phyloP scores from a whole-genome alignment of 2,888 invertebrate species.

The Drosophila sordidula region DNA sequence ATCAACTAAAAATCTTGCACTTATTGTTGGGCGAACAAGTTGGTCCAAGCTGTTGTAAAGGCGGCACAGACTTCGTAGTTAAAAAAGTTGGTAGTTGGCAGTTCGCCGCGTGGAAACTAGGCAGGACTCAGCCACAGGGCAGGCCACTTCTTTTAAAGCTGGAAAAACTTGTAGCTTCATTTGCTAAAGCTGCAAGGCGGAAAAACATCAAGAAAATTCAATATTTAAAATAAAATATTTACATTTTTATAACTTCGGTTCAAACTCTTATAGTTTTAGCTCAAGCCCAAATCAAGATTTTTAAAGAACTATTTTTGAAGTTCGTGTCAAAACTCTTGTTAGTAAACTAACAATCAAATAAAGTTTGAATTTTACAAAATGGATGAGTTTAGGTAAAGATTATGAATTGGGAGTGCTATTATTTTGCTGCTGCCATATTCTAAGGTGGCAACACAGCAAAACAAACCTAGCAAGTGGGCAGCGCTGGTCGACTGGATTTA shows the following conservation, averaged over 20 bases:
- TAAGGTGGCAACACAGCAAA: too few species aligned
- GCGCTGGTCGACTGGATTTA: too few species aligned
- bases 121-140: not conserved
- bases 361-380: not conserved
- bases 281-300: too few species aligned
- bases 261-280: too few species aligned
- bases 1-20: constrained; percentile 29
- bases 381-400: too few species aligned
- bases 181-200: not conserved
- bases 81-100: constrained; percentile 11
- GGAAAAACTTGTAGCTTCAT: not conserved
- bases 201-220: not conserved
- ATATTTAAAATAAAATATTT: too few species aligned
- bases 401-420: too few species aligned
- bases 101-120: not conserved
- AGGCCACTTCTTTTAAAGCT: not conserved
- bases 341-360: not conserved
- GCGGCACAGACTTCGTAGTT: constrained; percentile 13
- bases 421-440: too few species aligned
- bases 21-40: constrained; percentile 32
- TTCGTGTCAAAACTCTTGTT: not conserved
- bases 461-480: too few species aligned
- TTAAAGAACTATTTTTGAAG: not conserved
- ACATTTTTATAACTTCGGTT: not conserved
- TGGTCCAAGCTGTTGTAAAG: constrained; percentile 21